Conservation (phyloP, 2,888 invertebrate species). For the Folsomia candida region DNA sequence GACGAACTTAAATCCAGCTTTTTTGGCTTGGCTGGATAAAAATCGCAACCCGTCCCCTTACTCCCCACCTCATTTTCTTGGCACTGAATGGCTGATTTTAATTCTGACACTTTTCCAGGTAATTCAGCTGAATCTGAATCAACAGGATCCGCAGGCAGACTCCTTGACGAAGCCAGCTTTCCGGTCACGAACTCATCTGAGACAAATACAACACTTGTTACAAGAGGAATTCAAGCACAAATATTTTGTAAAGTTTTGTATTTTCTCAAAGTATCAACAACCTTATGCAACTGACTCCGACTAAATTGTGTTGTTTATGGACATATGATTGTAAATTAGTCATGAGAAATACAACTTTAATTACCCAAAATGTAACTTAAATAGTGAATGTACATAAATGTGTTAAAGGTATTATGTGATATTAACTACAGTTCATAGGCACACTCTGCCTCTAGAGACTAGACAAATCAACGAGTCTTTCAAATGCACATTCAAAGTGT, state of each 20-base stretch:
- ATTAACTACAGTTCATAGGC: no score
- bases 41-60: slow-evolving; percentile 42
- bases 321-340: background rate
- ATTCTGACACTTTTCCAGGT: background rate
- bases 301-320: background rate
- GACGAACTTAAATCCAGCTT: slow-evolving; percentile 9
- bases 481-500: no score
- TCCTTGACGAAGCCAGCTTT: slow-evolving; percentile 50
- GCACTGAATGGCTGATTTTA: slow-evolving; percentile 1
- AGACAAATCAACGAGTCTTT: no score
- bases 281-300: background rate
- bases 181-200: slow-evolving; percentile 43
- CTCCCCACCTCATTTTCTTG: slow-evolving; percentile 44
- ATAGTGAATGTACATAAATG: no score
- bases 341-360: no score
- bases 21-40: slow-evolving; percentile 35
- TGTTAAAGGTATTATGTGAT: no score
- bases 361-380: no score
- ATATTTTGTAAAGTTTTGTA: background rate
- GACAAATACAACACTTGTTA: slow-evolving; percentile 12
- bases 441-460: no score
- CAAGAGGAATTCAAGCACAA: background rate
- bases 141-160: slow-evolving; percentile 37
- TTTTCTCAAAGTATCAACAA: background rate
- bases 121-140: slow-evolving; percentile 25